phyloP scores from a whole-genome alignment of 1,140 invertebrate genomes.

The Carcinoscorpius rotundicauda region DNA sequence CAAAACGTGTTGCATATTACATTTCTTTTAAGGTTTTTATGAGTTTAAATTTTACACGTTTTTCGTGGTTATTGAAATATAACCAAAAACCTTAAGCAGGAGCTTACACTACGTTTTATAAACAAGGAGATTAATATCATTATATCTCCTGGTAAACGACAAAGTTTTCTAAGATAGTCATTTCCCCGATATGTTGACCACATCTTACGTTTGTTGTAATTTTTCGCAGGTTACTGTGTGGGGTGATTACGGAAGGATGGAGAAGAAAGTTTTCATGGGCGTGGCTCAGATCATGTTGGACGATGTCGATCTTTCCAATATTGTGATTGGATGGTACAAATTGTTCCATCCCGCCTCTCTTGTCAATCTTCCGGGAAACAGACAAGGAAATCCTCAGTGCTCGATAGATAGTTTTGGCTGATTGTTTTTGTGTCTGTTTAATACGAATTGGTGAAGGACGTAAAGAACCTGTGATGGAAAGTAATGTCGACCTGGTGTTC shows the following conservation, averaged over 20 bases:
- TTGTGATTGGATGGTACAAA: slow-evolving; percentile 99
- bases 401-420: slow-evolving; percentile 31
- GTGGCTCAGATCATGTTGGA: slow-evolving; percentile 96
- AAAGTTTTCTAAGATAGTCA: too few relatives aligned
- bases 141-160: too few relatives aligned
- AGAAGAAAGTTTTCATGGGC: slow-evolving; percentile 98
- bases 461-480: too few relatives aligned
- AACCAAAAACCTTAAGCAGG: too few relatives aligned
- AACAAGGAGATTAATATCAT: too few relatives aligned
- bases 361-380: slow-evolving; percentile 51
- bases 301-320: slow-evolving; percentile 87
- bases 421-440: not conserved
- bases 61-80: too few relatives aligned
- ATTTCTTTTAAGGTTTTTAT: too few relatives aligned
- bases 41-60: too few relatives aligned
- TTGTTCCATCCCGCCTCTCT: slow-evolving; percentile 92
- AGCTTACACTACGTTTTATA: too few relatives aligned
- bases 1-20: too few relatives aligned
- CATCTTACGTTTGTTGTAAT: not conserved
- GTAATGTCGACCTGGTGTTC: too few relatives aligned
- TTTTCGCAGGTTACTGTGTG: slow-evolving; percentile 82
- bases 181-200: not conserved
- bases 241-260: slow-evolving; percentile 86
- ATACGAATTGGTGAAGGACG: too few relatives aligned
- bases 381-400: not conserved